Evolutionary conservation across 2,888 invertebrate species (phyloP).

Genomic region (Resseliella maxima): DNA sequence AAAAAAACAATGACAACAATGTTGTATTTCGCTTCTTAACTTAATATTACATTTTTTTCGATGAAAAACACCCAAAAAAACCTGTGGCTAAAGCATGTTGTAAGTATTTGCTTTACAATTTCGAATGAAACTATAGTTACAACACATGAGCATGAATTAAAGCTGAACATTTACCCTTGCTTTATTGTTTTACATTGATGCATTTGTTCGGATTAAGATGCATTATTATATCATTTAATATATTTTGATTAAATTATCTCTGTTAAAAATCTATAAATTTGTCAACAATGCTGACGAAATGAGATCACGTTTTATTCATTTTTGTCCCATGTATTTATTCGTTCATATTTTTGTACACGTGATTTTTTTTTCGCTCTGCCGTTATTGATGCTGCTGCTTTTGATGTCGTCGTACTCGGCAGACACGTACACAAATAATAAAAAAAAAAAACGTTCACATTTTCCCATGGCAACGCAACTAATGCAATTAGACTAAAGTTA

Average conservation of each 20-base stretch:
- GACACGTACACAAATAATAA: neutral
- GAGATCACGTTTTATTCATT: slow-evolving; percentile 54
- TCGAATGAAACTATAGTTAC: neutral
- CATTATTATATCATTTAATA: slow-evolving; percentile 22
- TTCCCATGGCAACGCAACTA: slow-evolving; percentile 36
- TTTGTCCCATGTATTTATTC: neutral
- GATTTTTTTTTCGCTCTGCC: too few species aligned
- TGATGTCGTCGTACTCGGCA: neutral
- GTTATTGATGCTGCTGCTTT: too few species aligned
- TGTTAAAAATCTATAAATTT: slow-evolving; percentile 38
- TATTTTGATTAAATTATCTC: slow-evolving; percentile 28
- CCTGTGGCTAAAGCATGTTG: neutral
- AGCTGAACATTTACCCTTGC: too few species aligned
- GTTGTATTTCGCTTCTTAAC: neutral
- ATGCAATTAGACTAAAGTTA: neutral
- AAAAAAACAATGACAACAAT: neutral
- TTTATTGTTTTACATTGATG: neutral
- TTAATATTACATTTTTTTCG: slow-evolving; percentile 3
- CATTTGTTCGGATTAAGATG: neutral
- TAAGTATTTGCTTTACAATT: neutral
- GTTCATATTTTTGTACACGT: neutral
- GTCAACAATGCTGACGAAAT: slow-evolving; percentile 5
- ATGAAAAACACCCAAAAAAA: neutral
- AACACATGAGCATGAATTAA: too few species aligned
- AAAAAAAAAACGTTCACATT: neutral